Conservation (phyloP, 2,797 vertebrate genomes). For the Melopsittacus undulatus region DNA sequence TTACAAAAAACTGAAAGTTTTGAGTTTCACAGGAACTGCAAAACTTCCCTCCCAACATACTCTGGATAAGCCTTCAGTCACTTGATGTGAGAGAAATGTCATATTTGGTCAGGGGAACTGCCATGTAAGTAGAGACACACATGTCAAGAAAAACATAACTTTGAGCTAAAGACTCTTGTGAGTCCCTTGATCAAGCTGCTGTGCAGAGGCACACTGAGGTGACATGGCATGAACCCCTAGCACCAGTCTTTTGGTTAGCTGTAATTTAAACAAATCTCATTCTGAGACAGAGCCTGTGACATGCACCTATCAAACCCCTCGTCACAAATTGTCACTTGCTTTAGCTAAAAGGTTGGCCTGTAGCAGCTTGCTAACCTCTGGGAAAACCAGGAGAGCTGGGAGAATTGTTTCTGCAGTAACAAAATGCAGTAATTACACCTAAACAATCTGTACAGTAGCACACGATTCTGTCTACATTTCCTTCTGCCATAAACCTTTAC, state of each 20-base stretch:
- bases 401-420: not conserved
- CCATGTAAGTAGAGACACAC: not conserved
- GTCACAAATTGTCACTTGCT: not conserved
- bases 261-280: not conserved
- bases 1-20: not conserved
- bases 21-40: not conserved
- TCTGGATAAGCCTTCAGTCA: not conserved
- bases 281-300: not conserved
- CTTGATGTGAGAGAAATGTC: not conserved
- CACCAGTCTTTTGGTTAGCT: not conserved
- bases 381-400: not conserved
- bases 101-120: not conserved
- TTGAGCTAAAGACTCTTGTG: not conserved
- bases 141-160: fast-evolving
- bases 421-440: not conserved
- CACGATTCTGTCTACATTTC: not conserved
- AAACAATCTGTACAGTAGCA: not conserved
- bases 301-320: not conserved
- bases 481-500: not conserved
- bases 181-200: not conserved
- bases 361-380: not conserved
- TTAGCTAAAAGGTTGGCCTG: not conserved
- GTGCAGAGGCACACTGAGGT: not conserved
- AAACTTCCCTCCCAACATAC: not conserved
- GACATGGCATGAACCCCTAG: not conserved